Conservation (phyloP, 2,113 vertebrate genomes). For the Cyphomyrus discorhynchus region DNA sequence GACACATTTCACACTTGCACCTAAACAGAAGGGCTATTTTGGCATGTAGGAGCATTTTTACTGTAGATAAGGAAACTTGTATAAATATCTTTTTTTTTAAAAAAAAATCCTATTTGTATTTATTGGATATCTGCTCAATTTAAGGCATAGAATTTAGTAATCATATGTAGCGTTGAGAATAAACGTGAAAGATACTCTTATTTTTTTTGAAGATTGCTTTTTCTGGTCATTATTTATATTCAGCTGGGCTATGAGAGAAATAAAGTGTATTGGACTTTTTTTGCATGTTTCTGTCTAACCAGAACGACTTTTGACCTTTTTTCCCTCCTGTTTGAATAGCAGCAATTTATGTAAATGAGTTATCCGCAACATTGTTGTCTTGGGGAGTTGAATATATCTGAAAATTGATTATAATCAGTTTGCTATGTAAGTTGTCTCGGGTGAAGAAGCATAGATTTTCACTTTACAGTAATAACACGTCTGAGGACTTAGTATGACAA, state of each 20-base stretch:
- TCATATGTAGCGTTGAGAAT: constrained; percentile 23
- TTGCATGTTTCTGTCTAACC: not conserved
- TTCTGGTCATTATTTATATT: constrained; percentile 57
- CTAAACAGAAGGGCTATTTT: not conserved
- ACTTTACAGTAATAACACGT: not conserved
- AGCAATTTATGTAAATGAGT: not conserved
- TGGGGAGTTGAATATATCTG: not conserved
- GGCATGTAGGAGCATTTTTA: constrained; percentile 20
- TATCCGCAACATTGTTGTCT: not conserved
- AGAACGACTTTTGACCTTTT: not conserved
- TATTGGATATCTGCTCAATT: constrained; percentile 58
- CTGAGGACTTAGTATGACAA: not conserved
- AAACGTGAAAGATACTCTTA: constrained; percentile 26
- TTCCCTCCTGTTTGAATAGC: not conserved
- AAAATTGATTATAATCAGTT: not conserved
- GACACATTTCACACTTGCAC: not conserved
- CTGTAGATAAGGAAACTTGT: constrained; percentile 50
- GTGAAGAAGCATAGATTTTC: not conserved
- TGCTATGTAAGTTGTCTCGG: not conserved
- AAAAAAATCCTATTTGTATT: constrained; percentile 48
- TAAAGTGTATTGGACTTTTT: constrained; percentile 35
- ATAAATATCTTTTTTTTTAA: constrained; percentile 29
- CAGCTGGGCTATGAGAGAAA: constrained; percentile 44
- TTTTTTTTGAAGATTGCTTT: constrained; percentile 47
- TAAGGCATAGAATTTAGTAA: constrained; percentile 27